Percentiles rank a stretch among this genome's conserved stretches.
Evolutionary conservation across 2,113 vertebrate species (phyloP).

Genomic region (Tautogolabrus adspersus): DNA sequence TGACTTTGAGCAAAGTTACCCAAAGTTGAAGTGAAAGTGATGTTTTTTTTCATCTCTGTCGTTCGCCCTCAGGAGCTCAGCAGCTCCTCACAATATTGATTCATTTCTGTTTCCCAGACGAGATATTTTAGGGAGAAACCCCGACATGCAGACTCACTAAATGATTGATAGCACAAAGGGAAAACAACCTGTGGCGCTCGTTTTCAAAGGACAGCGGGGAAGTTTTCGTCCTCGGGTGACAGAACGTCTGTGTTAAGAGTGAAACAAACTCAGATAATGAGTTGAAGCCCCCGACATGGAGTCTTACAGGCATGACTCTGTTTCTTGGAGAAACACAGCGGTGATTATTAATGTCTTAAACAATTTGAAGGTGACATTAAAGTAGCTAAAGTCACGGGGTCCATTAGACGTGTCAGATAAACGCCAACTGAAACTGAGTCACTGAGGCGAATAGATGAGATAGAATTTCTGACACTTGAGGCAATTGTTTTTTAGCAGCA

Average conservation of each 20-base stretch:
- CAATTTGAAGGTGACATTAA: background rate
- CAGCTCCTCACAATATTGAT: constrained; percentile 43
- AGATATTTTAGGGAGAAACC: constrained; percentile 32
- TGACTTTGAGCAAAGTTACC: constrained; percentile 66
- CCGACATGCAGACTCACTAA: background rate
- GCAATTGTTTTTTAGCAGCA: too few relatives aligned
- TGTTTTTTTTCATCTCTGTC: constrained; percentile 12
- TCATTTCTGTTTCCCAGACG: constrained; percentile 39
- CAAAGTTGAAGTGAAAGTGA: constrained; percentile 48
- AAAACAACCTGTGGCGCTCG: background rate
- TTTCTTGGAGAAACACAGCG: background rate
- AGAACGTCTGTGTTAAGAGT: background rate
- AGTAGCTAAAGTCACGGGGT: background rate
- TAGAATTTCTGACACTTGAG: too few relatives aligned
- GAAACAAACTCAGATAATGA: background rate
- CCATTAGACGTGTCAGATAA: background rate
- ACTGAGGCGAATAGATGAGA: too few relatives aligned
- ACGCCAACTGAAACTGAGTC: too few relatives aligned
- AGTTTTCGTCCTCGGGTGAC: constrained; percentile 36
- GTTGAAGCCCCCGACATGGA: background rate
- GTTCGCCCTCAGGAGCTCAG: constrained; percentile 42
- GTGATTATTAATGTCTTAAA: background rate
- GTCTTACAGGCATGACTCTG: background rate
- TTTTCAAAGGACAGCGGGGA: constrained; percentile 28
- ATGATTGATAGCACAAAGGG: constrained; percentile 51